Percentiles rank a stretch among this genome's conserved stretches.
Conservation (phyloP, 2,888 invertebrate species). For the Adelognathus sp. region DNA sequence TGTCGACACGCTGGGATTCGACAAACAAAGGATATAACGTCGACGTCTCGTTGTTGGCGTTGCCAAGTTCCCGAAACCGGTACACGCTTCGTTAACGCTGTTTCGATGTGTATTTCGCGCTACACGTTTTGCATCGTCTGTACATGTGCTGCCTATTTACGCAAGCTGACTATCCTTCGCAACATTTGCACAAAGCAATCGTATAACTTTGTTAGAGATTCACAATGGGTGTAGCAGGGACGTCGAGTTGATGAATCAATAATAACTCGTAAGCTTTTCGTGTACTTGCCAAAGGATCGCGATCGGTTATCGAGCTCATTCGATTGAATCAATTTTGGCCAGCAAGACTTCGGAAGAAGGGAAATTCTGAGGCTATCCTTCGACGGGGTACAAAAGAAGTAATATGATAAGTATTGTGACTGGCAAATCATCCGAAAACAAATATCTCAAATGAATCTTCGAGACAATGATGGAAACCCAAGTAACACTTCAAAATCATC, state of each 20-base stretch:
- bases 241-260: no score
- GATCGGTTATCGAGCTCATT: no score
- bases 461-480: no score
- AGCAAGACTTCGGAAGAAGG: no score
- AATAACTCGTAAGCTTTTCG: no score
- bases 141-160: conserved; percentile 1
- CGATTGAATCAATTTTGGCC: no score
- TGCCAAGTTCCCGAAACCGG: conserved; percentile 21
- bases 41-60: conserved; percentile 10
- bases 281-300: no score
- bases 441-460: no score
- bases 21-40: conserved; percentile 24
- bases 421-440: no score
- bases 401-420: no score
- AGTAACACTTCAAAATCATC: no score
- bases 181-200: background rate
- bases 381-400: no score
- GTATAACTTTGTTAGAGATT: background rate
- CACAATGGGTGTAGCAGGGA: background rate
- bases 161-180: background rate
- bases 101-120: conserved; percentile 9
- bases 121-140: background rate
- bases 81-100: conserved; percentile 31
- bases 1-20: background rate
- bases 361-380: conserved; percentile 1